These are phyloP conservation scores for Apis laboriosa DNA, from an alignment of 1,140 invertebrate species.

Conservation along the genomic window DNA sequence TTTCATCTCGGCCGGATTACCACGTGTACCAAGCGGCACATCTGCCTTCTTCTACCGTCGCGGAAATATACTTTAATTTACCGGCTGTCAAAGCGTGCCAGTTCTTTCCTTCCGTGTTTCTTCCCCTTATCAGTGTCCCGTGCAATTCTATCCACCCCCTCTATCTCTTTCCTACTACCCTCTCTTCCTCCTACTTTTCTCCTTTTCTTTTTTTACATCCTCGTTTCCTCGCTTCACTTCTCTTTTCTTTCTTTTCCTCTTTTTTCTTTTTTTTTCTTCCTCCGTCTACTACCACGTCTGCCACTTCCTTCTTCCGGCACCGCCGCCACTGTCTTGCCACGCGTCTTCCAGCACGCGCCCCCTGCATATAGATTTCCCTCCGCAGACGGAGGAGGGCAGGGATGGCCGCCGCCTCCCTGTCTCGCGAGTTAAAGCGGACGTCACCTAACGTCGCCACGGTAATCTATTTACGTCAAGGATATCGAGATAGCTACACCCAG, in stretches of 20 bases:
- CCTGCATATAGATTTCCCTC: constrained; percentile 36
- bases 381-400: not conserved
- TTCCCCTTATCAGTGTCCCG: constrained; percentile 61
- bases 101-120: constrained; percentile 58
- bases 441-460: constrained; percentile 58
- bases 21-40: constrained; percentile 44
- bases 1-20: constrained; percentile 64
- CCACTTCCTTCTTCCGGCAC: not conserved
- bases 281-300: too few species aligned
- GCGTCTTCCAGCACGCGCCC: constrained; percentile 28
- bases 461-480: constrained; percentile 66
- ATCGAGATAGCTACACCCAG: constrained; percentile 58
- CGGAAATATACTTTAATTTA: constrained; percentile 68
- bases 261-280: not conserved
- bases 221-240: not conserved
- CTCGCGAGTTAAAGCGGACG: constrained; percentile 48
- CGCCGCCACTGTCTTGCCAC: constrained; percentile 14
- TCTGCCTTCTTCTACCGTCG: constrained; percentile 62
- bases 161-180: not conserved
- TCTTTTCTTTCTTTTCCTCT: not conserved
- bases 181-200: not conserved
- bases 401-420: constrained; percentile 12
- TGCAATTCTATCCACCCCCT: constrained; percentile 18
- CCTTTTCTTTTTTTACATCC: constrained; percentile 5
- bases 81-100: constrained; percentile 65